Conservation (phyloP, 2,113 vertebrate genomes). For the Okapia johnstoni region DNA sequence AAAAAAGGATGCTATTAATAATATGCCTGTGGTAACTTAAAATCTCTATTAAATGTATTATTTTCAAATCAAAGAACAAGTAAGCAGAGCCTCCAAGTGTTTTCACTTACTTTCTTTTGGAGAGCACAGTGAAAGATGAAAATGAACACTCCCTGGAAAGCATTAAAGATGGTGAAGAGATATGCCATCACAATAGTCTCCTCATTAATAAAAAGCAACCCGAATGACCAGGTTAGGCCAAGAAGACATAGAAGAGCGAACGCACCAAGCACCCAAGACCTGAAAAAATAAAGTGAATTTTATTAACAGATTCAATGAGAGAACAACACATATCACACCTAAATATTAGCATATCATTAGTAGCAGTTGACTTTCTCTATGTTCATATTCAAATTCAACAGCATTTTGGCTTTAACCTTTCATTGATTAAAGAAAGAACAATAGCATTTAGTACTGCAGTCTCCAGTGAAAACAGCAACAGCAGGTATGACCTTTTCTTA, state of each 20-base stretch:
- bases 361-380: slow-evolving; percentile 81
- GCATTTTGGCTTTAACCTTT: slow-evolving; percentile 82
- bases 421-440: slow-evolving; percentile 78
- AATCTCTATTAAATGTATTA: neutral
- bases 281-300: slow-evolving; percentile 82
- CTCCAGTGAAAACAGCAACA: slow-evolving; percentile 81
- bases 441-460: slow-evolving; percentile 78
- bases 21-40: neutral
- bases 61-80: neutral
- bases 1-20: neutral
- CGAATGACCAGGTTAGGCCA: slow-evolving; percentile 97
- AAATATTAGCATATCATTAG: slow-evolving; percentile 78
- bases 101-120: slow-evolving; percentile 95
- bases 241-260: slow-evolving; percentile 96
- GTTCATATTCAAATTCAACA: slow-evolving; percentile 82
- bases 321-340: slow-evolving; percentile 9
- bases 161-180: slow-evolving; percentile 99
- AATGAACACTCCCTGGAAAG: slow-evolving; percentile 99
- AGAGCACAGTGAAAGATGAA: slow-evolving; percentile 99
- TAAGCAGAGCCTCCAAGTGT: neutral
- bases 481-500: slow-evolving; percentile 78
- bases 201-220: slow-evolving; percentile 96
- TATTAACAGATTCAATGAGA: slow-evolving; percentile 62
- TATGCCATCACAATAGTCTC: slow-evolving; percentile 97
- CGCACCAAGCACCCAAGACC: slow-evolving; percentile 98